Base-by-base conservation (phyloP, 2,888 invertebrate species). In the Pycnomerus fuliginosus region DNA sequence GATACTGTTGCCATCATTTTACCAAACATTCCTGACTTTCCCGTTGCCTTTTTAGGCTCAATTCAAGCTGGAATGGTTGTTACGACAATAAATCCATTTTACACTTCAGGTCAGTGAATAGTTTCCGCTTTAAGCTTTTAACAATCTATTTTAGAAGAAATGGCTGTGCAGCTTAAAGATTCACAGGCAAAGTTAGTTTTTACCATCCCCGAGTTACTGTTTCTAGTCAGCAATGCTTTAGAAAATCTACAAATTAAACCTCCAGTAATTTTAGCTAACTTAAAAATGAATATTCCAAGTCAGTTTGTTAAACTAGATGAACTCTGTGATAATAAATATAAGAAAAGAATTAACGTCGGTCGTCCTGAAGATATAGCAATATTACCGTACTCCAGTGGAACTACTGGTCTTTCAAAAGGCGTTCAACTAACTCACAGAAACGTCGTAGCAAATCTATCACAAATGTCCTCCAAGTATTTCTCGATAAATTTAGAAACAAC, bases 351-450 rank as follows among this genome's bases (percentile, higher is more conserved):
- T 15, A 10, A 33, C 11, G 5, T n/a, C 2, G 1, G 16, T 12
- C 2, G n/a, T 11, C 38, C 37, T 1, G 41, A 83, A 84, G 86
- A 87, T 53, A 66, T 83, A 2, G 80, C 80, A 0, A 69, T 87
- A 17, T 72, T 92, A 60, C 90, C 90, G 0, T 92, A 87, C 69
- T 91, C 90, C 1, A 90, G 90, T 66, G 89, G 89, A 1, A 93
- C 93, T 0, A 92, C 91, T 0, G 93, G 93, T 0, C 49, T 85
- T 34, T 84, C 88, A 0, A 89, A 89, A 73, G 87, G 86, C 2
- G 87, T 88, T 0, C 76, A 80, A 57, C 72, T 87, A 1, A 78
- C 82, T 0, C 81, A 85, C 65, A 27, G 8, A 32, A 46, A 41
- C 13, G 33, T 46, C 4, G 46, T 46, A 13, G 31, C 46, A 1